Evolutionary conservation across 1,140 invertebrate genomes (phyloP), one percentile per base, ranked within the genome.

Genomic region (Oncopodura yosiiana): DNA sequence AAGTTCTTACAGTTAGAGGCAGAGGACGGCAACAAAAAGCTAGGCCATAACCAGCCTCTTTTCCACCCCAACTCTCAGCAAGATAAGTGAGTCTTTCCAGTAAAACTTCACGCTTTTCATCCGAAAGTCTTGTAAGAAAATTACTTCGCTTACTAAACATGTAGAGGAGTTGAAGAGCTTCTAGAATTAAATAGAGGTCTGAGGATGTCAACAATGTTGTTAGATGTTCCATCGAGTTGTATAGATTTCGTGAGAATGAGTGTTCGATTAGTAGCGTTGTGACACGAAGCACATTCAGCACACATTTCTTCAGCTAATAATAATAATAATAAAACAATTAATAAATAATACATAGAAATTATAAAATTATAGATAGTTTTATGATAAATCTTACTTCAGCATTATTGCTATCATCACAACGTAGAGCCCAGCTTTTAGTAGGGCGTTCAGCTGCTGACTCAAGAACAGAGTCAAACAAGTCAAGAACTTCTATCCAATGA

Each of bases 101-200:
- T 23, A 91, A 70, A 32, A 81, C 78, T 66, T 84, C 79, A 62
- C 82, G 74, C 65, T 86, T 86, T 44, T 86, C 84, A 65, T 75
- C 76, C 64, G 80, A 78, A 61, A 90, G 71, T 58, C 86, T 77
- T 46, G 86, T 82, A 63, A 93, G 87, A 66, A 90, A 91, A 73
- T 90, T 91, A 68, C 86, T 89, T 58, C 88, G 75, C 75, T 93
- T 93, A 63, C 87, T 91, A 71, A 93, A 93, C 76, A 92, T 90
- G 70, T 90, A 93, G 6, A 93, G 75, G 54, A 92, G 74, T 71
- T 89, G 88, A 42, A 92, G 74, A 38, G 91, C 87, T 62, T 80
- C 85, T 48, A 91, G 74, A n/a, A 92, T 85, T 56, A 90, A 80
- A 58, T 84, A 80, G 81, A 92, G 86, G 68, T 90, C 84, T 72